phyloP scores from a whole-genome alignment of 2,113 vertebrate species.

The Rallus limicola region DNA sequence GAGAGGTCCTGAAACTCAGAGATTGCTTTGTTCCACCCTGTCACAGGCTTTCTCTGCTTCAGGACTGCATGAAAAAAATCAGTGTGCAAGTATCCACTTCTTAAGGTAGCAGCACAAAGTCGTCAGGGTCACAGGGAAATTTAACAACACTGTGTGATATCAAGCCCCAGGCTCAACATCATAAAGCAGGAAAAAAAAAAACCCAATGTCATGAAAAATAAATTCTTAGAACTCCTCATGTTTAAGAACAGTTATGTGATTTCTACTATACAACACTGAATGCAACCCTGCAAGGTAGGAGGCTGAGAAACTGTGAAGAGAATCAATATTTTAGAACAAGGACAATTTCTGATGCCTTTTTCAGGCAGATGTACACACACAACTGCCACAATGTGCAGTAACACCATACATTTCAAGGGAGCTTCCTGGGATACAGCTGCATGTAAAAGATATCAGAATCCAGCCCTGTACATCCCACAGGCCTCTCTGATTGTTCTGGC shows the following conservation, averaged over 20 bases:
- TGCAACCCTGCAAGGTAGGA: background rate
- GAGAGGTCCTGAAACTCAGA: background rate
- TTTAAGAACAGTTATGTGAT: background rate
- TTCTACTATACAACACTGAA: background rate
- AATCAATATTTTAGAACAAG: background rate
- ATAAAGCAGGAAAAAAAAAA: background rate
- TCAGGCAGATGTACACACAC: background rate
- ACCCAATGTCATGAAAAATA: background rate
- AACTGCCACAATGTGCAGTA: background rate
- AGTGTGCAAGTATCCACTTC: background rate
- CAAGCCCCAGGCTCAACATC: background rate
- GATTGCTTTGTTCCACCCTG: background rate
- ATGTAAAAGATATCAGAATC: background rate
- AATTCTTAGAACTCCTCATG: background rate
- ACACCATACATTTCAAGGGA: background rate
- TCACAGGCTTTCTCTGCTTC: background rate
- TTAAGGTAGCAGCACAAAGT: background rate
- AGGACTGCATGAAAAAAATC: background rate
- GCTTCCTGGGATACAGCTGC: background rate
- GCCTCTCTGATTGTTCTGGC: background rate
- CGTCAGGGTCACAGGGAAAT: background rate
- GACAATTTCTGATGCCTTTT: background rate
- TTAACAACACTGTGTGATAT: background rate
- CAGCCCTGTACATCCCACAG: background rate
- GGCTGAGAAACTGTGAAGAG: background rate